These are phyloP conservation scores for Chamaea fasciata DNA, from an alignment of 2,113 vertebrate species.

Conservation along the genomic window DNA sequence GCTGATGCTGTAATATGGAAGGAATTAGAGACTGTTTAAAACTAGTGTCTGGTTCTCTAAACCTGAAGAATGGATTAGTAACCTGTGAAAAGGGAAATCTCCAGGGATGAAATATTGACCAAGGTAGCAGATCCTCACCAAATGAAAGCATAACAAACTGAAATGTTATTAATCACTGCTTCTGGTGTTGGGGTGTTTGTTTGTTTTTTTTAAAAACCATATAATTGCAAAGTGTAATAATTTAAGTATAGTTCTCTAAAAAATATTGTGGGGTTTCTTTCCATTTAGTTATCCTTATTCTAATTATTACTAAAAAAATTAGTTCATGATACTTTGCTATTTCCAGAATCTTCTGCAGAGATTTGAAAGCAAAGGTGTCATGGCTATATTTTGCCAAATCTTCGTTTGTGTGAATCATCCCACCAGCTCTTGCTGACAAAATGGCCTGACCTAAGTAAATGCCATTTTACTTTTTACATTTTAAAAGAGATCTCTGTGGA, in stretches of 20 bases:
- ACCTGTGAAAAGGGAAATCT: slow-evolving; percentile 9
- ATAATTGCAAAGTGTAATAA: not conserved
- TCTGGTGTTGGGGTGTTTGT: not conserved
- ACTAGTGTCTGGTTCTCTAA: not conserved
- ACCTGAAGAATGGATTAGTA: slow-evolving; percentile 8
- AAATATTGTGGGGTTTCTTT: not conserved
- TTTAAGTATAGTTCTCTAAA: not conserved
- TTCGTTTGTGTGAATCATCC: not conserved
- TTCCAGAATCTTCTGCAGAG: not conserved
- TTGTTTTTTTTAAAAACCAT: not conserved
- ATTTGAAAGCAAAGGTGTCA: slow-evolving; percentile 25
- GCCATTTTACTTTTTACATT: not conserved
- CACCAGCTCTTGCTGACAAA: not conserved
- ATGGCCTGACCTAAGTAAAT: not conserved
- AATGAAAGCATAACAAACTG: not conserved
- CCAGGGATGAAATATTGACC: slow-evolving; percentile 28
- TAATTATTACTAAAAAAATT: slow-evolving; percentile 4
- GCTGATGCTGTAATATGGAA: not conserved
- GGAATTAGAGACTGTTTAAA: slow-evolving; percentile 2
- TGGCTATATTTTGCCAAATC: not conserved
- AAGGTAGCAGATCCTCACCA: not conserved
- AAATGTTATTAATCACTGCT: slow-evolving; percentile 20
- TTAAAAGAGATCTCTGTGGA: not conserved
- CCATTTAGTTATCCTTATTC: not conserved
- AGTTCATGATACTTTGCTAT: not conserved